These are phyloP conservation scores for Sebastolobus alascanus DNA, from an alignment of 2,797 vertebrate genomes.

Conservation along the genomic window DNA sequence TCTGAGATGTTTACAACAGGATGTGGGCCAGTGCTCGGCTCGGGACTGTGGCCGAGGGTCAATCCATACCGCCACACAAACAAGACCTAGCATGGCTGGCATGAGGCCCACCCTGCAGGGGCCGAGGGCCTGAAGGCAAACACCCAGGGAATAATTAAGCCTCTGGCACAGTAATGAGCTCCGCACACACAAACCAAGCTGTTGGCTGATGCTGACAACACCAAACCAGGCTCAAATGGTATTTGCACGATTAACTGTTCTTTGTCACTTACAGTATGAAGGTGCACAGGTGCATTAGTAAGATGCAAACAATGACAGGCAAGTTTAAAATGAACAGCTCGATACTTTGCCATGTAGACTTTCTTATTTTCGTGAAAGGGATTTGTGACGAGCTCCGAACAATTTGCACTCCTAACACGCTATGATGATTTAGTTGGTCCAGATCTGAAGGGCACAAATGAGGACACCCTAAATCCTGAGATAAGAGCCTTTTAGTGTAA, in stretches of 20 bases:
- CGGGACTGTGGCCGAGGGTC: slow-evolving; percentile 63
- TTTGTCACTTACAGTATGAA: neutral
- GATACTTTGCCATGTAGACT: neutral
- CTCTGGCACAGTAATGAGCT: slow-evolving; percentile 67
- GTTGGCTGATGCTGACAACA: slow-evolving; percentile 52
- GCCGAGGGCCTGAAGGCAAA: slow-evolving; percentile 65
- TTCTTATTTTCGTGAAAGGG: neutral
- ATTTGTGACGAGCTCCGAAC: neutral
- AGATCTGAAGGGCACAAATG: slow-evolving; percentile 21
- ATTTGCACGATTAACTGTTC: slow-evolving; percentile 13
- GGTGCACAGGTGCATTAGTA: neutral
- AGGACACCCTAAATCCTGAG: slow-evolving; percentile 21
- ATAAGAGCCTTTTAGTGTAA: slow-evolving; percentile 54
- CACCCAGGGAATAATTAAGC: slow-evolving; percentile 76
- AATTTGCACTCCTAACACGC: neutral
- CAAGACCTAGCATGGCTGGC: slow-evolving; percentile 71
- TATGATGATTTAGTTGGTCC: slow-evolving; percentile 16
- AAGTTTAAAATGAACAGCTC: slow-evolving; percentile 1
- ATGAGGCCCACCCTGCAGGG: slow-evolving; percentile 73
- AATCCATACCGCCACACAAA: slow-evolving; percentile 68
- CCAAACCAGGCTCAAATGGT: slow-evolving; percentile 31
- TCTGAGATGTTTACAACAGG: slow-evolving; percentile 76
- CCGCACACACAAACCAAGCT: slow-evolving; percentile 48
- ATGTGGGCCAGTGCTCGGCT: slow-evolving; percentile 64
- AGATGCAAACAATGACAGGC: neutral